Evolutionary conservation across 2,888 invertebrate genomes (phyloP), one percentile per base, ranked within the genome.

Genomic region (Macrophya alboannulata): DNA sequence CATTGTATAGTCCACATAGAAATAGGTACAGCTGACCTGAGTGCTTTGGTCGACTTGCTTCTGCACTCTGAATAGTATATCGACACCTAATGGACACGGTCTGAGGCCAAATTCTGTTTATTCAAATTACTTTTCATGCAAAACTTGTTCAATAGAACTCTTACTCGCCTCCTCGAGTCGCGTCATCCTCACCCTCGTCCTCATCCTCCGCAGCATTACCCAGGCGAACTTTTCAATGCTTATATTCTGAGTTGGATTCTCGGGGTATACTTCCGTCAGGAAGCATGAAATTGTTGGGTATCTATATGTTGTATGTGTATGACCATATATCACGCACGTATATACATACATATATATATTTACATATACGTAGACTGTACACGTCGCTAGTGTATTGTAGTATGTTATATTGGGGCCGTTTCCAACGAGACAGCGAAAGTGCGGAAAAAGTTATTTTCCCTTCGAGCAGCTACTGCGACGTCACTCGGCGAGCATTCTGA

Each of bases 71-170:
- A 88, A 89, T 89, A 89, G 89, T 90, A 90, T 91, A 91, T 91
- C 90, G 91, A 89, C 89, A 89, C 87, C 89, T 91, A 91, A 91
- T 91, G 90, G 89, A 89, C 87, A 87, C 87, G 88, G 86, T 89
- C 81, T 85, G n/a, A 21, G 86, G 86, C 83, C 86, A 87, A 87
- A 87, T 88, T 87, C 89, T 89, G 88, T 90, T 90, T 90, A 90
- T 91, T 90, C 90, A 91, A 91, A 91, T 90, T 89, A 89, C 88
- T 85, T 79, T 74, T 65, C 79, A 72, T 71, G 84, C 84, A 83
- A 31, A 74, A 43, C 21, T 65, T 51, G 71, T 40, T 62, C 51
- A 81, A 86, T 79, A 59, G 55, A 85, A 84, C 45, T 82, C 76
- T 81, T 65, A 74, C 84, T 74, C n/a, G 72, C 71, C 84, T 76